Percentiles rank a stretch among this genome's conserved stretches.
Conservation (phyloP, 2,797 vertebrate species). For the Pogonophryne albipinna region DNA sequence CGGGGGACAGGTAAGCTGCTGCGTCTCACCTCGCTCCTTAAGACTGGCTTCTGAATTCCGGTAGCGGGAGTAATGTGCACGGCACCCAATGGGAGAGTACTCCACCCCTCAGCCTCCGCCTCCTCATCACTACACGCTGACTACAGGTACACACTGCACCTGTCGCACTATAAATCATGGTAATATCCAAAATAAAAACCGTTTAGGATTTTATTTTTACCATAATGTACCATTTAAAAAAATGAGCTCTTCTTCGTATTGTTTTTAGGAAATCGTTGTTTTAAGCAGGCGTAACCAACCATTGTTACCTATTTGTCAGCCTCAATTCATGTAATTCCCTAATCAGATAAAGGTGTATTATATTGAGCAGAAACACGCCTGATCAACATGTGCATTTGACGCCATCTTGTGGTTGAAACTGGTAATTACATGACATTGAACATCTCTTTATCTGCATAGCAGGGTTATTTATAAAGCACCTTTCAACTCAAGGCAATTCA, state of each 20-base stretch:
- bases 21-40: conserved; percentile 11
- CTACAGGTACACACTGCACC: conserved; percentile 42
- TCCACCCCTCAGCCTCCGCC: conserved; percentile 46
- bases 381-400: background rate
- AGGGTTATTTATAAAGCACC: background rate
- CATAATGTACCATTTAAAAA: background rate
- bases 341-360: background rate
- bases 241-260: too few relatives aligned
- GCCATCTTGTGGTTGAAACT: conserved; percentile 22
- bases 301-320: background rate
- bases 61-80: conserved; percentile 28
- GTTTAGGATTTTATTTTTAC: background rate
- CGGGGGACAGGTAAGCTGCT: conserved; percentile 40
- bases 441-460: background rate
- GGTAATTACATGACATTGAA: background rate
- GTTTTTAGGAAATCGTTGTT: accelerated
- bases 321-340: background rate
- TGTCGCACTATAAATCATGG: background rate
- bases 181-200: background rate
- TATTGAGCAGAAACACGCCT: background rate
- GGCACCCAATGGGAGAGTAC: conserved; percentile 39
- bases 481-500: too few relatives aligned
- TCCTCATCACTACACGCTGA: background rate
- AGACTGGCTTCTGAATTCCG: conserved; percentile 1
- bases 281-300: too few relatives aligned